Evolutionary conservation across 92 coral and sea anemone species (phyloP), one percentile per base, ranked within the genome.

Genomic region (Zoanthus sansibaricus): DNA sequence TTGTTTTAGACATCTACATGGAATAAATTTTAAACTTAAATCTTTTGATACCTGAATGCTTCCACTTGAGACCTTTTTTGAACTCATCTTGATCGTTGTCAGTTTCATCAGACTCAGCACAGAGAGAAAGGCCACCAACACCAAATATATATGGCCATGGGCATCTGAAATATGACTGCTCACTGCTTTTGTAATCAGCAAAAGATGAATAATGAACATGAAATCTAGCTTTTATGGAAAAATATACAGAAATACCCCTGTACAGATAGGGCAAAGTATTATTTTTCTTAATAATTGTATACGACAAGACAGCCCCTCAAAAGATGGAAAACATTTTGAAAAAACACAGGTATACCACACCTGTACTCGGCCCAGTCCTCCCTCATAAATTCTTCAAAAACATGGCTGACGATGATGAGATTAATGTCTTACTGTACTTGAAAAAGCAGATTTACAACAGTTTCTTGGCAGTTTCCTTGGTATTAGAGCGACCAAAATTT

Each of bases 361-460:
- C 31, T 75, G 48, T 18, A 42, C 79, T 75, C 79, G 56, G 62
- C 79, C 79, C 79, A 75, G 79, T 75, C 86, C 20, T 9, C 44
- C 37, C 17, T 25, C 52, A 15, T 56, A 14, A 9, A 12, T 33
- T 42, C 45, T 31, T 20, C 37, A 31, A 55, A 77, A 61, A 55
- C 31, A 56, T 82, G 70, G 64, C 83, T 21, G 83, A 25, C 83
- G 84, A 73, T 30, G 89, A 86, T 61, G 86, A 59, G 16, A 86
- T 86, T 76, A 74, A 74, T 62, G 86, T 86, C 61, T 74, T 86
- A 47, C n/a, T n/a, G n/a, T n/a, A n/a, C 89, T 86, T 31, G 73
- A 86, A 75, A 86, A 86, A 77, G 89, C 86, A 9, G 89, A 86
- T 86, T 59, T 86, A 56, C 84, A 76, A 61, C 49, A 86, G 89